Percentiles rank a stretch among this genome's conserved stretches.
Conservation (phyloP, 2,888 invertebrate species). For the Tryphoninae sp. region DNA sequence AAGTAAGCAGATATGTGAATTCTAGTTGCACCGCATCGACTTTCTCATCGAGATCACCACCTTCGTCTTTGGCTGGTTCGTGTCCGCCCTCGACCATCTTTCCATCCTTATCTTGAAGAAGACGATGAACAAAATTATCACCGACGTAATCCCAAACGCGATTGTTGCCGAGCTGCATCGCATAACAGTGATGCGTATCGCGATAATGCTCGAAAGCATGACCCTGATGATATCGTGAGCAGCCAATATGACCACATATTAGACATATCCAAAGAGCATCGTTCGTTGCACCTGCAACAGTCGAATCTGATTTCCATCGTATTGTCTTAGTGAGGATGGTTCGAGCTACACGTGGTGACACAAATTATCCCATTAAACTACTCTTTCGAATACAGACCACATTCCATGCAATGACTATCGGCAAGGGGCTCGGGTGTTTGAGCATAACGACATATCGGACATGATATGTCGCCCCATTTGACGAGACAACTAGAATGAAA, state of each 20-base stretch:
- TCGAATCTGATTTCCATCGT: conserved; percentile 51
- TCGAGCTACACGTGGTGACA: background rate
- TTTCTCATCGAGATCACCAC: conserved; percentile 89
- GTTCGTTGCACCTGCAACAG: conserved; percentile 82
- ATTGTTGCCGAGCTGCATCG: conserved; percentile 97
- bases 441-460: conserved; percentile 97
- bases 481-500: conserved; percentile 98
- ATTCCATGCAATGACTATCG: conserved; percentile 87
- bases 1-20: conserved; percentile 97
- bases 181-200: conserved; percentile 98
- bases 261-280: conserved; percentile 99
- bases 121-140: conserved; percentile 97
- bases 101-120: conserved; percentile 99
- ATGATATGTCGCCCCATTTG: conserved; percentile 98
- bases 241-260: conserved; percentile 99
- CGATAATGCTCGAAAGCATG: conserved; percentile 98
- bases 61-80: conserved; percentile 80
- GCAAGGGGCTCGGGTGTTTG: conserved; percentile 91
- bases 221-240: conserved; percentile 94
- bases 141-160: conserved; percentile 99
- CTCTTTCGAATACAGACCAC: conserved; percentile 81
- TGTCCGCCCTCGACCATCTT: conserved; percentile 92
- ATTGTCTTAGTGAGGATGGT: conserved; percentile 4
- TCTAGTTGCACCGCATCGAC: conserved; percentile 97
- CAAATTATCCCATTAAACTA: conserved; percentile 3